Base-by-base conservation (phyloP, 1,140 invertebrate species). In the Apis florea region DNA sequence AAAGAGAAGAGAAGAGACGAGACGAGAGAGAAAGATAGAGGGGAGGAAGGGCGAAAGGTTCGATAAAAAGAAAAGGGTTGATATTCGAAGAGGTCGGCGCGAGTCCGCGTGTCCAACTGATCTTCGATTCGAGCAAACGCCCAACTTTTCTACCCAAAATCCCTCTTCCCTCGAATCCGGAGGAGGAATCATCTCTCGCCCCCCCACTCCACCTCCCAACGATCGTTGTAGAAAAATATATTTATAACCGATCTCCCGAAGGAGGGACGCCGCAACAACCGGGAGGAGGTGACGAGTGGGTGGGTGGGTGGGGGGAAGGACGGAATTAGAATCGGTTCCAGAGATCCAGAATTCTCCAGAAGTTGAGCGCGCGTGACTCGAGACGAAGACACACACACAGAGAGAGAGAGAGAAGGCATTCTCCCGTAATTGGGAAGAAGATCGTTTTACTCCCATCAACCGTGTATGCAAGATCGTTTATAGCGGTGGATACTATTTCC, bases 111-210 rank as follows among this genome's bases (percentile, higher is more conserved):
- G 73, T 84, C 86, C 82, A 89, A 93, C 92, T 93, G 92, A 71
- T 80, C 64, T 56, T 75, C 54, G 58, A 53, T 90, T 92, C 89
- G 31, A 87, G 89, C 82, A 82, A 88, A 88, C 85, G 89, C 87
- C 79, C 88, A 91, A 92, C 92, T 93, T 93, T 92, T 93, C 92
- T 92, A 93, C 89, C 90, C 89, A 87, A 88, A 85, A 84, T 89
- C 85, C 87, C 82, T 72, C 87, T 84, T 75, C 80, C 26, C 71
- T 6, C 31, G 31, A 53, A 51, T 72, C 80, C 26, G 66, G 64
- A 51, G 17, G 40, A 31, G 68, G 72, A 81, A 81, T 81, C 72
- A 19, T 63, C 72, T 24, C 21, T 19, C 17, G 4, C 86, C 58
- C 86, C 85, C 87, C 90, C 84, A 85, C 86, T 83, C 83, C 85